Evolutionary conservation across 2,113 vertebrate species (phyloP).

Genomic region (Heterochromis multidens): DNA sequence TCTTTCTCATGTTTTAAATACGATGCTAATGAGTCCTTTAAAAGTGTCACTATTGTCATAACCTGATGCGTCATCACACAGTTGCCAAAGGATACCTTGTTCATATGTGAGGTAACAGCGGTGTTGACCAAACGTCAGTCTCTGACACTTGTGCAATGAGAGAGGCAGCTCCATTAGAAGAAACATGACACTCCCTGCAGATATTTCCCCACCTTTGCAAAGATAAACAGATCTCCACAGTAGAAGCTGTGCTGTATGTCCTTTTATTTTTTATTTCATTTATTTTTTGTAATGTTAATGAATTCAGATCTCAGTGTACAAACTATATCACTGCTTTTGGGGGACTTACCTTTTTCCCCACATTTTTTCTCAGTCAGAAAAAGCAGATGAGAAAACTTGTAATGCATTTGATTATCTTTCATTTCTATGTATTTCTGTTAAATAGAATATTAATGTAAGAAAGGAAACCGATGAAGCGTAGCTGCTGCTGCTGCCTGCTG

Average conservation of each 20-base stretch:
- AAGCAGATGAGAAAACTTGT: neutral
- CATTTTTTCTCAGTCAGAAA: no score
- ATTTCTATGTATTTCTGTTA: neutral
- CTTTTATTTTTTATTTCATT: no score
- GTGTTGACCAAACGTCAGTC: no score
- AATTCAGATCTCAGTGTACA: neutral
- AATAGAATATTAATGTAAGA: neutral
- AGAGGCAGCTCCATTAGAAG: neutral
- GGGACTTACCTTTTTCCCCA: neutral
- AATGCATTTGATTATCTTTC: neutral
- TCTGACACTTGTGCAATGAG: neutral
- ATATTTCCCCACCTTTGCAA: no score
- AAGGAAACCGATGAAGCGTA: neutral
- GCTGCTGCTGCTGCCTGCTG: neutral
- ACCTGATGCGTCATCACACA: neutral
- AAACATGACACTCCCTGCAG: neutral
- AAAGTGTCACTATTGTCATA: rapidly evolving
- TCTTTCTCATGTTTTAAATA: neutral
- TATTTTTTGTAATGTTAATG: no score
- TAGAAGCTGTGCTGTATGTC: no score
- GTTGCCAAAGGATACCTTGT: neutral
- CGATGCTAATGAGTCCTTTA: neutral
- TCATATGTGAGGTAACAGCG: neutral
- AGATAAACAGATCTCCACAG: no score
- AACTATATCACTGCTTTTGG: neutral